Percentiles rank a stretch among this genome's conserved stretches.
Conservation (phyloP, 2,113 vertebrate genomes). For the Myiozetetes cayanensis region DNA sequence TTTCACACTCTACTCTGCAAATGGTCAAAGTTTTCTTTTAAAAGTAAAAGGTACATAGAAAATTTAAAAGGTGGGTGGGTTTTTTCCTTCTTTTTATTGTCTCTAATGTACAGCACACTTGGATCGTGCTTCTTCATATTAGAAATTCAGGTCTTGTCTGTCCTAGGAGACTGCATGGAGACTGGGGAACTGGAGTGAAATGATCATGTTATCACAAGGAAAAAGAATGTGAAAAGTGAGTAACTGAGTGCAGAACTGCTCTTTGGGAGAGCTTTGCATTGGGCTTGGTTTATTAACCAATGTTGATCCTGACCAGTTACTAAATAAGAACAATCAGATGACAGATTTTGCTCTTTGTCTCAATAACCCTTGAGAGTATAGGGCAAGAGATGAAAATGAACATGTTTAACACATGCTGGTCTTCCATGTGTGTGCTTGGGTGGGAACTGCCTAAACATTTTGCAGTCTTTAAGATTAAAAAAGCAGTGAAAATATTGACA, state of each 20-base stretch:
- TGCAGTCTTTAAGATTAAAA: neutral
- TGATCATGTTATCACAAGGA: neutral
- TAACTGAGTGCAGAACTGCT: neutral
- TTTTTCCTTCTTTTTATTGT: neutral
- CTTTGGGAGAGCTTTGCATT: neutral
- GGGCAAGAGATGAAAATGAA: neutral
- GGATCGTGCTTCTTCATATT: neutral
- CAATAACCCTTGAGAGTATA: neutral
- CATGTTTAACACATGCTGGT: neutral
- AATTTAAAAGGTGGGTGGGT: neutral
- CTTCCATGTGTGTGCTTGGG: neutral
- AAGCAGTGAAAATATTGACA: neutral
- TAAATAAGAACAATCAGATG: neutral
- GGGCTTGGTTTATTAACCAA: neutral
- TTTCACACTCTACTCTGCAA: neutral
- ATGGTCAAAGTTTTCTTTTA: neutral
- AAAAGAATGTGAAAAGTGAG: neutral
- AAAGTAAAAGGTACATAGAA: neutral
- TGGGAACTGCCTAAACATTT: neutral
- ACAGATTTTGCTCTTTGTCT: neutral
- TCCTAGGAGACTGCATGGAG: neutral
- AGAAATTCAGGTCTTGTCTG: neutral
- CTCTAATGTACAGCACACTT: neutral
- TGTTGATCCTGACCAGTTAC: neutral
- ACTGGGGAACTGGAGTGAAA: conserved; percentile 9